Evolutionary conservation across 1,140 invertebrate species (phyloP), one percentile per base, ranked within the genome.

Genomic region (Carposina sasakii): DNA sequence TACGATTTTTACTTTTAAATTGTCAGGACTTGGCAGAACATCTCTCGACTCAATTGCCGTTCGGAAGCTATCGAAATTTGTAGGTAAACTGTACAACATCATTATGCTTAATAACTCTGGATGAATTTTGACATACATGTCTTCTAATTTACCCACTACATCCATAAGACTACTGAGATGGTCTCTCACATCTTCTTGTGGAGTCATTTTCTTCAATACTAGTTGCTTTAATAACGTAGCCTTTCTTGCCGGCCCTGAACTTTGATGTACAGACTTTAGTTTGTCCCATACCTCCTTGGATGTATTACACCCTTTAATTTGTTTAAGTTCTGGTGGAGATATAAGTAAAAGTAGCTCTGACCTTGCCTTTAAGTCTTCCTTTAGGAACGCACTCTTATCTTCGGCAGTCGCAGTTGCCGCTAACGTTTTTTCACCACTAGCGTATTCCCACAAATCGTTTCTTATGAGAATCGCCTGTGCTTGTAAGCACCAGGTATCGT

Each of bases 31-130:
- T 6, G 60, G 67, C n/a, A 74, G 48, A 22, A 36, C 34, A 34
- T 74, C 68, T 0, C 63, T 37, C 17, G 60, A 52, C 50, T 71
- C 63, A 15, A 69, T 67, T 1, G 66, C 67, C 28, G 57, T 53
- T 34, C 62, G 33, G 52, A 71, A 71, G 39, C 63, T 67, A 24
- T 67, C 59, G 23, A 37, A 72, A 3, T 20, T 47, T 10, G 57
- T 9, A 8, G 58, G 56, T 1, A 72, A 45, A 56, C 60, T 69
- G 34, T 69, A 62, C 23, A 71, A 41, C 30, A 69, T 43, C 56
- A 69, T 43, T 10, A 71, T 62, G 4, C 50, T 28, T 36, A 49
- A 54, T 10, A 58, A 54, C 41, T 63, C 56, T 21, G 15, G 30
- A 46, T 60, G 60, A 2, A 66, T 60, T 2, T 46, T 10, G 1